Base-by-base conservation (phyloP, 2,113 vertebrate species). In the Tragelaphus imberbis region DNA sequence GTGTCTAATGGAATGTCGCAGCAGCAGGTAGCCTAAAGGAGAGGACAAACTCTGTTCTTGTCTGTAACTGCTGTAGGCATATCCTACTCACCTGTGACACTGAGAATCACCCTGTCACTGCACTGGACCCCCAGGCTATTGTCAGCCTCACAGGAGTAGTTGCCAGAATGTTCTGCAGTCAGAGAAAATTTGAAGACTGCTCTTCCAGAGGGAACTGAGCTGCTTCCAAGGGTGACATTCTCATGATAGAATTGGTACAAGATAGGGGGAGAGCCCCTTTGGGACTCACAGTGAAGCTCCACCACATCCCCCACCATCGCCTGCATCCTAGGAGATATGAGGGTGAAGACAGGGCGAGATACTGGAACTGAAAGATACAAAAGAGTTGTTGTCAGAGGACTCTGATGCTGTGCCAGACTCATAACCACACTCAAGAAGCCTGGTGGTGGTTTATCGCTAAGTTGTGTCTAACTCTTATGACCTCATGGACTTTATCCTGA, bases 71-170 rank as follows among this genome's bases (percentile, higher is more conserved):
- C 36, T 77, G 15, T 56, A 33, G 28, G 4, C 2, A 12, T 9
- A 30, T 17, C 28, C 7, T 33, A 81, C 94, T 96, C 58, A 95
- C 97, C 90, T 82, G 3, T 56, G 19, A 97, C 12, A 0, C 7
- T 65, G 44, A 97, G 82, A 36, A 5, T 82, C 33, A 91, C 33
- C 2, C 0, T 13, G 2, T 95, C 65, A 33, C 97, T 98, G 51
- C 0, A 36, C 44, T 97, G 95, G n/a, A 40, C 4, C 33, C 80
- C 82, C 27, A 96, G 53, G 27, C 77, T 49, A 75, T 97, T 97
- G 84, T 84, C 23, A 4, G 94, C 94, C 13, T 89, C 93, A 59
- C 98, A 98, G 58, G n/a, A 96, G 55, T 97, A 97, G 65, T 84
- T 84, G 71, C 97, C 97, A 91, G 89, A 97, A 77, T 81, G 84